Base-by-base conservation (phyloP, 2,113 vertebrate species). In the Vidua chalybeata region DNA sequence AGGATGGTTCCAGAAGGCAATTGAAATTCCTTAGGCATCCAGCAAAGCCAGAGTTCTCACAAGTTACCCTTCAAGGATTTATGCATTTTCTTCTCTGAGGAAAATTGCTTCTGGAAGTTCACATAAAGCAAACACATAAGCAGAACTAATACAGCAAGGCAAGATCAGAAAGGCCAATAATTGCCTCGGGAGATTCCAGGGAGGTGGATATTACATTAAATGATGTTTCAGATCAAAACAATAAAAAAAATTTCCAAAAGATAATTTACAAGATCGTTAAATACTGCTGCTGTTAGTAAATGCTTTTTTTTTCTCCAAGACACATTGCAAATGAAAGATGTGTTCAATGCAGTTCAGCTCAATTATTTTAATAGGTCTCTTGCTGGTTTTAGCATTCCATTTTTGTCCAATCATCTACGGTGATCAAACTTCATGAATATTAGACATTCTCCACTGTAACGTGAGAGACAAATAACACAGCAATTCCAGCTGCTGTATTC, bases 151-250 rank as follows among this genome's bases (percentile, higher is more conserved):
- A 72, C 51, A 87, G 92, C 61, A 87, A 94, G 54, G 71, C 87
- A 86, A 90, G 94, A 95, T 87, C 96, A 91, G 94, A 94, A 92
- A 91, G 94, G 95, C 85, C 88, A 95, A 58, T 90, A 95, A 96
- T 87, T 93, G 86, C 95, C 80, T 78, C 84, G 35, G 71, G 83
- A 92, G 84, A 89, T 82, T 93, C 59, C 56, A 22, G 59, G 87
- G 67, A 90, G 83, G 85, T 89, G 45, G 89, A 31, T 95, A 82
- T 94, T 89, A 76, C 68, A 68, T 94, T 66, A 97, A 93, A 73
- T 64, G 41, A 95, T 91, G 78, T 83, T 92, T 94, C 90, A 77
- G 78, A 91, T 88, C 91, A 93, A 95, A 93, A 94, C 80, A 92
- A 92, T 93, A 76, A 82, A 75, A 73, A 77, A 63, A 15, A 77